Evolutionary conservation across 1,140 invertebrate species (phyloP), one percentile per base, ranked within the genome.

Genomic region (Drosophila albomicans): DNA sequence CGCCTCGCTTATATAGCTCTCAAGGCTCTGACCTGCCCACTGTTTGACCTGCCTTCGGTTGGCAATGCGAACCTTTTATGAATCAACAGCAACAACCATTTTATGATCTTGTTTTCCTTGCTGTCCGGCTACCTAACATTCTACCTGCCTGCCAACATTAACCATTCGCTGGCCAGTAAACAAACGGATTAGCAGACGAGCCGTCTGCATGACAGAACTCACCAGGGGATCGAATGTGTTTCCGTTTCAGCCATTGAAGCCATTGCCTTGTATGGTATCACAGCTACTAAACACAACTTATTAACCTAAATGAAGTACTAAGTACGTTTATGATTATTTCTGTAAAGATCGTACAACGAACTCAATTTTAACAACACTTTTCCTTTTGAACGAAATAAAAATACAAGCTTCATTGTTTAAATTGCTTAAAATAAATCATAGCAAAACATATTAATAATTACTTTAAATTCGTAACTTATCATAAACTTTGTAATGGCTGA

Each of bases 161-260:
- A 25, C 11, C 5, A 43, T 2, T 15, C 8, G 6, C 11, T 15
- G 38, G 16, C 35, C 16, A 41, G 72, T 79, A 86, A 86, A 86
- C 82, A 86, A 86, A 77, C 30, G 82, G 82, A 87, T 86, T 87
- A 82, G 51, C 28, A 38, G n/a, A 8, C 30, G 43, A 43, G 4
- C 30, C 30, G n/a, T 2, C n/a, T 41, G 54, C 15, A 16, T 10
- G 32, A 8, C 13, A 38, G 38, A 2, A 15, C 11, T 32, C 25
- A 1, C 5, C 32, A 32, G 32, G 20, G n/a, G 8, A 52, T 15
- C 3, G 13, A 32, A 5, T 2, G 32, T 13, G 51, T 32, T 52
- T 43, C 41, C 41, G 41, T 13, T 43, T 43, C n/a, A 15, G 28
- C 51, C n/a, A 52, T 32, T 32, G 7, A 49, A 8, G 20, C 48